phyloP scores from a whole-genome alignment of 2,113 vertebrate genomes.

The Sturnus vulgaris region DNA sequence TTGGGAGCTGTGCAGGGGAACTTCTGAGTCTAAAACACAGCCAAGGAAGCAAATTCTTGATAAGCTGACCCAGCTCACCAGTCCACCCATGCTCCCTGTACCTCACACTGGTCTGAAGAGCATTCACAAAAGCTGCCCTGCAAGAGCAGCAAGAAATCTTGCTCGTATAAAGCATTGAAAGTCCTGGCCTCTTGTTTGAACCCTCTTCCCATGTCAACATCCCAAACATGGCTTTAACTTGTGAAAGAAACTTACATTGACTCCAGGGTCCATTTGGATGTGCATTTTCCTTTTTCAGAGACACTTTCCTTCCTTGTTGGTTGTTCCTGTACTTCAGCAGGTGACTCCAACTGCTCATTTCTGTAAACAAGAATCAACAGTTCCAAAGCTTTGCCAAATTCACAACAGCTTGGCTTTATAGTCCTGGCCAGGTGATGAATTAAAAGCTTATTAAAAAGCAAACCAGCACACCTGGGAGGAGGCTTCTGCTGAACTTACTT shows the following conservation, averaged over 20 bases:
- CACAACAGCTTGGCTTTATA: background rate
- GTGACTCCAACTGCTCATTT: slow-evolving; percentile 58
- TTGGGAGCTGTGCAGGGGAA: background rate
- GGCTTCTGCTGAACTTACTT: slow-evolving; percentile 77
- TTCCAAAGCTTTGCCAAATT: background rate
- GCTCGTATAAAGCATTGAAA: background rate
- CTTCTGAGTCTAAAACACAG: background rate
- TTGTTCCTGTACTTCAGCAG: slow-evolving; percentile 66
- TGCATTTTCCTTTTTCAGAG: slow-evolving; percentile 78
- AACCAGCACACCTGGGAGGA: background rate
- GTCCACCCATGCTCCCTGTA: background rate
- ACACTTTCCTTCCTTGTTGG: slow-evolving; percentile 75
- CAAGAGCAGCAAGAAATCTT: background rate
- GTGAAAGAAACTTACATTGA: slow-evolving; percentile 55
- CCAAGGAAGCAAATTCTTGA: background rate
- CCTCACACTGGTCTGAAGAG: background rate
- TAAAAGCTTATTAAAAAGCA: background rate
- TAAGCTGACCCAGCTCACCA: background rate
- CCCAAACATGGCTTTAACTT: background rate
- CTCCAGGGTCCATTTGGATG: slow-evolving; percentile 21
- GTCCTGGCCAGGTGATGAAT: background rate
- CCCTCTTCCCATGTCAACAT: background rate
- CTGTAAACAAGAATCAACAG: slow-evolving; percentile 63
- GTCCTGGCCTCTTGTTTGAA: background rate
- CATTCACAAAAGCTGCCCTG: background rate